Evolutionary conservation across 1,140 invertebrate species (phyloP).

Genomic region (Sitophilus oryzae): DNA sequence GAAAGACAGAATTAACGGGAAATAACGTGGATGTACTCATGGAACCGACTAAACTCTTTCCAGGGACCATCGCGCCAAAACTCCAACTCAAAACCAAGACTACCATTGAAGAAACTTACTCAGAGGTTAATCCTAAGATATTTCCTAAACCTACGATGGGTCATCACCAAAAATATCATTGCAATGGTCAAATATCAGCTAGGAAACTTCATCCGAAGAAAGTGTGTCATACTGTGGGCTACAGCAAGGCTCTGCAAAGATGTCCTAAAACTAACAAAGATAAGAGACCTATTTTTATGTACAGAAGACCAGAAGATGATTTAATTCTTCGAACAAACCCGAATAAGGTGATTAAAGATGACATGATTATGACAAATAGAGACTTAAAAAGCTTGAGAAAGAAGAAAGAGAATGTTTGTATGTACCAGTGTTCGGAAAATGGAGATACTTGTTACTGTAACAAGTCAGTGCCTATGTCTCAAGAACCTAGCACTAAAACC

Average conservation of each 20-base stretch:
- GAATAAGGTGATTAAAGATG: constrained; percentile 18
- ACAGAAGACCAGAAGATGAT: constrained; percentile 32
- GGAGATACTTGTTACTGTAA: constrained; percentile 4
- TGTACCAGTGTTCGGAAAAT: constrained; percentile 1
- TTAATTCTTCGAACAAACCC: constrained; percentile 29
- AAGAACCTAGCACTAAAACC: constrained; percentile 4
- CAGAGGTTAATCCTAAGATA: constrained; percentile 18
- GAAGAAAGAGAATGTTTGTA: constrained; percentile 2
- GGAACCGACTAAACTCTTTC: constrained; percentile 57
- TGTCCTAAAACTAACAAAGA: constrained; percentile 13
- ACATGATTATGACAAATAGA: neutral
- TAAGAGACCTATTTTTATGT: constrained; percentile 32
- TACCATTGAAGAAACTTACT: constrained; percentile 48
- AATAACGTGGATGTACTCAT: constrained; percentile 61
- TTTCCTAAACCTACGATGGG: constrained; percentile 21
- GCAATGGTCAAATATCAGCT: constrained; percentile 12
- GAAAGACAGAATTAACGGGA: constrained; percentile 44
- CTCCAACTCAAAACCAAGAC: constrained; percentile 53
- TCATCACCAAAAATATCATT: constrained; percentile 45
- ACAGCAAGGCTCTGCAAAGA: constrained; percentile 28
- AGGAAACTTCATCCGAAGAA: constrained; percentile 27
- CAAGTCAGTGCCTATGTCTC: neutral
- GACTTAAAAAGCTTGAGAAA: constrained; percentile 1
- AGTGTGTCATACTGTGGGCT: constrained; percentile 38
- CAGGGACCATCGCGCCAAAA: constrained; percentile 56